A percentile compares a stretch with the other conserved stretches of the same genome.
phyloP scores from a whole-genome alignment of 2,888 invertebrate genomes.

The Unio pictorum region DNA sequence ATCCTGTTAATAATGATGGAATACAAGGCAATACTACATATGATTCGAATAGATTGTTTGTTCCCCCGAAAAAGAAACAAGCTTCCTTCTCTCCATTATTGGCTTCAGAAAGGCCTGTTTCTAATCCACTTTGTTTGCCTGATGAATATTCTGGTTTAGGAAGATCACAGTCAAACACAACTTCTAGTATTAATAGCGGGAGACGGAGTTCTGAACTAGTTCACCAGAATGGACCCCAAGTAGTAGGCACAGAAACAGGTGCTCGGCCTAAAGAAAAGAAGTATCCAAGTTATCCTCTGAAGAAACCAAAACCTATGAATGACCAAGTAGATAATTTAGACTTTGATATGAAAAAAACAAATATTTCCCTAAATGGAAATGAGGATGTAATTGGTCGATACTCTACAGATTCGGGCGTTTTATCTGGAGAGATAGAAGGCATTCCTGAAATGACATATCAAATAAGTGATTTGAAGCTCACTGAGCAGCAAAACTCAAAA shows the following conservation, averaged over 20 bases:
- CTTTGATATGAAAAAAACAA: not conserved
- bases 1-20: conserved; percentile 13
- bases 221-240: too few species aligned
- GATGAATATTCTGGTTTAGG: too few species aligned
- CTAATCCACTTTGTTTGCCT: too few species aligned
- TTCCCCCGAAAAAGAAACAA: conserved; percentile 34
- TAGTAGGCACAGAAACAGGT: conserved; percentile 15
- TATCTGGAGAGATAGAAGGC: conserved; percentile 20
- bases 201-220: too few species aligned
- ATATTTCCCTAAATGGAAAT: conserved; percentile 6
- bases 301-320: conserved; percentile 7
- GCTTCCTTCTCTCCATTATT: conserved; percentile 23
- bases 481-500: conserved; percentile 63
- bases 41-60: conserved; percentile 36
- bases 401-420: conserved; percentile 33
- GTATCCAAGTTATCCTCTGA: conserved; percentile 1
- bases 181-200: too few species aligned
- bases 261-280: conserved; percentile 24
- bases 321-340: conserved; percentile 6
- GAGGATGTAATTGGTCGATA: conserved; percentile 7
- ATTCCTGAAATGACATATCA: conserved; percentile 27
- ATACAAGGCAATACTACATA: conserved; percentile 6
- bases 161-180: too few species aligned
- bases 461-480: conserved; percentile 45
- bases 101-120: conserved; percentile 10